A percentile compares a stretch with the other conserved stretches of the same genome.
Conservation (phyloP, 2,113 vertebrate species). For the Danio rerio region GRCz12tu NC_133200.1:20646001-20646500, state of each 20-base stretch:
- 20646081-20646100: neutral
- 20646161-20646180: neutral
- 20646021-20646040: neutral
- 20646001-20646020: neutral
- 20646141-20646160: neutral
- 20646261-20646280: neutral
- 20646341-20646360: no score
- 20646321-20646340: no score
- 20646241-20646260: neutral
- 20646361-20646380: no score
- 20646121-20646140: constrained; percentile 8
- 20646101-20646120: neutral
- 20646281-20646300: constrained; percentile 5
- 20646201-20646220: constrained; percentile 13
- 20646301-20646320: neutral
- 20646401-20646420: no score
- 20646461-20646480: no score
- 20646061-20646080: neutral
- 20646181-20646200: neutral
- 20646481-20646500: no score
- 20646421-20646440: no score
- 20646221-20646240: constrained; percentile 16
- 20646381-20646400: no score
- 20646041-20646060: neutral
- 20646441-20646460: no score